phyloP scores from a whole-genome alignment of 1,140 invertebrate species.

The Bombus fervidus region DNA sequence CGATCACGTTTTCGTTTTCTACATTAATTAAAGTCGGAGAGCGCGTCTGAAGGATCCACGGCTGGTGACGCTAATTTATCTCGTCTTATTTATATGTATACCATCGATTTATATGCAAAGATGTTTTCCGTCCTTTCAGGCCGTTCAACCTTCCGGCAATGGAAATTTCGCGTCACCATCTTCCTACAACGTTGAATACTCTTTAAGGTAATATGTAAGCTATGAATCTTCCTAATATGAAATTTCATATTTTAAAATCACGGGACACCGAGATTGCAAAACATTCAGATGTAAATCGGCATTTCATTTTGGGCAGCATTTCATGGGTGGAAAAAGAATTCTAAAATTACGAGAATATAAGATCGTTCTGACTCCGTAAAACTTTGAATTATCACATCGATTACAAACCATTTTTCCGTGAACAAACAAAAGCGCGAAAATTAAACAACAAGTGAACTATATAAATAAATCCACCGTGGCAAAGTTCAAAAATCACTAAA shows the following conservation, averaged over 20 bases:
- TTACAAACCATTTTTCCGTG: too few species aligned
- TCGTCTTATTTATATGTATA: too few species aligned
- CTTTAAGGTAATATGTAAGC: neutral
- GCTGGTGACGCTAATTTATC: too few species aligned
- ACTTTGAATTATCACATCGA: too few species aligned
- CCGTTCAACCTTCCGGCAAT: neutral
- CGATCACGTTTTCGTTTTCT: neutral
- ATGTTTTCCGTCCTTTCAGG: neutral
- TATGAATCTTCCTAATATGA: neutral
- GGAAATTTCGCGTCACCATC: neutral
- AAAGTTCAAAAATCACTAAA: too few species aligned
- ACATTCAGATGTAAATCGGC: neutral
- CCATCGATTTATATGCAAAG: neutral
- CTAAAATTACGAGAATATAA: neutral
- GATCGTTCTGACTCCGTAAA: too few species aligned
- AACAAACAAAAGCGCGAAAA: too few species aligned
- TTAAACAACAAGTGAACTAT: too few species aligned
- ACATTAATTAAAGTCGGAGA: neutral
- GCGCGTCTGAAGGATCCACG: too few species aligned
- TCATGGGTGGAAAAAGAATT: neutral
- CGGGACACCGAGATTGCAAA: neutral
- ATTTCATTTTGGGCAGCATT: too few species aligned
- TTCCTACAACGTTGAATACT: neutral
- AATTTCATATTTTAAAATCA: neutral
- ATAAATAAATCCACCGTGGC: too few species aligned